phyloP scores from a whole-genome alignment of 1,140 invertebrate genomes.

The Liolophura sinensis region DNA sequence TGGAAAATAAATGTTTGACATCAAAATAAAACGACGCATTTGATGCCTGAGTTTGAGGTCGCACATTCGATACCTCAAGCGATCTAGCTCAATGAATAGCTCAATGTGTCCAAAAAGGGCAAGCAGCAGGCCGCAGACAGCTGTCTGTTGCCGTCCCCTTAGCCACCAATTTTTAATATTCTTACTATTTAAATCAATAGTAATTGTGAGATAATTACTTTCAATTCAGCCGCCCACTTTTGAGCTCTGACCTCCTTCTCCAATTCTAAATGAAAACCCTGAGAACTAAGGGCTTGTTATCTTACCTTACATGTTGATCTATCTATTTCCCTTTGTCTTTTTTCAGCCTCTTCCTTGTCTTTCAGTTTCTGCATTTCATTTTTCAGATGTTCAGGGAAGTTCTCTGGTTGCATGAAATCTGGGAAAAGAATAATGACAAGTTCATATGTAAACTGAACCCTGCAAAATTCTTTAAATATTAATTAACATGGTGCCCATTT shows the following conservation, averaged over 20 bases:
- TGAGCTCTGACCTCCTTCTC: too few relatives aligned
- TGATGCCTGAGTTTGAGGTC: too few relatives aligned
- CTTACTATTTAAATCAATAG: too few relatives aligned
- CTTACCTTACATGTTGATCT: constrained; percentile 66
- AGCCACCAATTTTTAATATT: too few relatives aligned
- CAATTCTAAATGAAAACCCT: neutral
- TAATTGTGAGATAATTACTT: too few relatives aligned
- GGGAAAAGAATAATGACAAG: constrained; percentile 18
- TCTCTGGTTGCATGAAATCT: constrained; percentile 68
- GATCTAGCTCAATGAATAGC: too few relatives aligned
- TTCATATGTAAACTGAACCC: neutral
- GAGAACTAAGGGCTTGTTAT: neutral
- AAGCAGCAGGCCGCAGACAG: too few relatives aligned
- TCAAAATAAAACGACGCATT: too few relatives aligned
- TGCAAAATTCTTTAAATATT: neutral
- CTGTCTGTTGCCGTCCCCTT: too few relatives aligned
- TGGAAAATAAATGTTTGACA: too few relatives aligned
- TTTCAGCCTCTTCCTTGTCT: constrained; percentile 71
- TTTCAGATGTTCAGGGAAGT: constrained; percentile 78
- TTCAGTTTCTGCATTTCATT: constrained; percentile 68
- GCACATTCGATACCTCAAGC: too few relatives aligned
- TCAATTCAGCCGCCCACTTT: too few relatives aligned
- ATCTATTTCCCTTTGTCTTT: constrained; percentile 65
- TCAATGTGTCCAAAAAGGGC: constrained; percentile 5
- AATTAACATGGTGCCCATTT: neutral